Evolutionary conservation across 2,113 vertebrate genomes (phyloP).

Genomic region (Desmodus rotundus): DNA sequence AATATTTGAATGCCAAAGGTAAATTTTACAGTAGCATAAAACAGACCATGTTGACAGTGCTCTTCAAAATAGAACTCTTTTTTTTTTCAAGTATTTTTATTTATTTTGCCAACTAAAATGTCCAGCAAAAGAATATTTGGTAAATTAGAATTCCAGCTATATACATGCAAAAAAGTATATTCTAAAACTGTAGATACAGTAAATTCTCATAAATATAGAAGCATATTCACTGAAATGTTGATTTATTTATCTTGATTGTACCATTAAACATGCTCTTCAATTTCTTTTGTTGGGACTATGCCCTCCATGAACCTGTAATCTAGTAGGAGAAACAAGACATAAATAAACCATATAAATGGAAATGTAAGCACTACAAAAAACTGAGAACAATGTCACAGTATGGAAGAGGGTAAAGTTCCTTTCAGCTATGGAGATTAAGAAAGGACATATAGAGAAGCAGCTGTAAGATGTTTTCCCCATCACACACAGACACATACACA

Average conservation of each 20-base stretch:
- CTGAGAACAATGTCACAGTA: not conserved
- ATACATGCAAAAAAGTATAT: not conserved
- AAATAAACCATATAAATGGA: not conserved
- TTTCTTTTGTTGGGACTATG: not conserved
- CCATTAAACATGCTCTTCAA: not conserved
- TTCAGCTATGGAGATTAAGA: not conserved
- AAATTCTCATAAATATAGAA: not conserved
- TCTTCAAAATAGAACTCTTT: constrained; percentile 30
- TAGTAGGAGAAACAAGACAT: not conserved
- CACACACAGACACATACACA: not conserved
- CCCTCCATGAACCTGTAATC: not conserved
- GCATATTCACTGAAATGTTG: not conserved
- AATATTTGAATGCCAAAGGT: not conserved
- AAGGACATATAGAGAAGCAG: not conserved
- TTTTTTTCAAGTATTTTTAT: not conserved
- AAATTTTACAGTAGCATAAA: not conserved
- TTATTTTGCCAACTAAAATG: not conserved
- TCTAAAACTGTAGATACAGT: not conserved
- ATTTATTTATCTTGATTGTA: not conserved
- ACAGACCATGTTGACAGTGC: not conserved
- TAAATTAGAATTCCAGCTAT: not conserved
- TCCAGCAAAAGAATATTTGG: not conserved
- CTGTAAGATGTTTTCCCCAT: not conserved
- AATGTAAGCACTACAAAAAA: not conserved
- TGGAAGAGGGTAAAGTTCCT: not conserved